Conservation (phyloP, 1,140 invertebrate genomes). For the Drosophila kanapiae region DNA sequence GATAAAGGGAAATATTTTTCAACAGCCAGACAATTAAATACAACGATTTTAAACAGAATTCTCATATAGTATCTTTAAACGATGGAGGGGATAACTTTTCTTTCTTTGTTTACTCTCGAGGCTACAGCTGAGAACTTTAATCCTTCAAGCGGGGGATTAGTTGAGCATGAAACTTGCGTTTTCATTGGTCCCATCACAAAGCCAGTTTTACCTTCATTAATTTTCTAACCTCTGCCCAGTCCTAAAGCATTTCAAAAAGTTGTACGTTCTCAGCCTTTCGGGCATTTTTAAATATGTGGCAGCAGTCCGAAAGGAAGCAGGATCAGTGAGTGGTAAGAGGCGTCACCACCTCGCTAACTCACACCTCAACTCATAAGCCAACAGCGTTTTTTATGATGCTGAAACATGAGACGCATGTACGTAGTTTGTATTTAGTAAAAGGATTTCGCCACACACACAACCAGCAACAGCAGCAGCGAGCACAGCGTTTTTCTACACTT, state of each 20-base stretch:
- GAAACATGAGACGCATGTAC: slow-evolving; percentile 68
- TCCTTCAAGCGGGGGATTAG: not conserved
- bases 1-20: not conserved
- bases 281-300: slow-evolving; percentile 66
- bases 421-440: slow-evolving; percentile 76
- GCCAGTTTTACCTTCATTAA: slow-evolving; percentile 26
- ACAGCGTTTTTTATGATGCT: slow-evolving; percentile 65
- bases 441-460: slow-evolving; percentile 52
- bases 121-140: slow-evolving; percentile 7
- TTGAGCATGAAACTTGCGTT: slow-evolving; percentile 6
- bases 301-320: slow-evolving; percentile 12
- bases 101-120: not conserved
- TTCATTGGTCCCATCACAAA: slow-evolving; percentile 7
- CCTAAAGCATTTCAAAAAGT: slow-evolving; percentile 42
- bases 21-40: not conserved
- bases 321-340: slow-evolving; percentile 7
- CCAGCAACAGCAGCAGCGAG: slow-evolving; percentile 3
- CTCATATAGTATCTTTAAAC: not conserved
- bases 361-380: slow-evolving; percentile 21
- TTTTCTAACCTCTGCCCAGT: not conserved
- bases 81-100: not conserved
- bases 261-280: slow-evolving; percentile 48
- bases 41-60: not conserved
- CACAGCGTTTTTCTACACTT: slow-evolving; percentile 24
- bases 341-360: slow-evolving; percentile 11